These are phyloP conservation scores for Tillus elongatus DNA, from an alignment of 2,888 invertebrate genomes.

Conservation along the genomic window DNA sequence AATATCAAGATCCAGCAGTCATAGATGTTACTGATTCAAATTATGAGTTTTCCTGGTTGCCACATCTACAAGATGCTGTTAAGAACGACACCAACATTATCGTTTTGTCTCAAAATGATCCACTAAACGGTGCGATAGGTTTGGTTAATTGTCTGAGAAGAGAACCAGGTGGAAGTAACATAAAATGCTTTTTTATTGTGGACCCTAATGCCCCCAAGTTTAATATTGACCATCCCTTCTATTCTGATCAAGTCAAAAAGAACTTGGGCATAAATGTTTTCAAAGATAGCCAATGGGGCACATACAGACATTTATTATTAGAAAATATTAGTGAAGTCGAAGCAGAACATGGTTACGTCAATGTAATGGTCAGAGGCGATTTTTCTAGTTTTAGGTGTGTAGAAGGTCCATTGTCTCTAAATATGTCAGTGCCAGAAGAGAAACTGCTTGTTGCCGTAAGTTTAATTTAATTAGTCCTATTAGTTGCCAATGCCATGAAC, in stretches of 20 bases:
- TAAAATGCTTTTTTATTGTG: slow-evolving; percentile 49
- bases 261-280: slow-evolving; percentile 73
- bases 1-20: slow-evolving; percentile 42
- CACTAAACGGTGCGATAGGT: slow-evolving; percentile 63
- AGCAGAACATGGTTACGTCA: slow-evolving; percentile 63
- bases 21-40: slow-evolving; percentile 42
- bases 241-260: slow-evolving; percentile 54
- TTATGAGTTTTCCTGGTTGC: slow-evolving; percentile 46
- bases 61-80: slow-evolving; percentile 37
- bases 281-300: slow-evolving; percentile 49
- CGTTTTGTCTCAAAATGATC: slow-evolving; percentile 54
- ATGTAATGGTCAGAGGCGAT: slow-evolving; percentile 73
- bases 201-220: slow-evolving; percentile 55
- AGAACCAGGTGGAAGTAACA: slow-evolving; percentile 46
- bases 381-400: slow-evolving; percentile 76
- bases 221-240: slow-evolving; percentile 53
- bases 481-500: too few relatives aligned
- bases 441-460: slow-evolving; percentile 12
- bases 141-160: slow-evolving; percentile 58
- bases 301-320: slow-evolving; percentile 68
- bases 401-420: slow-evolving; percentile 54
- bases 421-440: slow-evolving; percentile 6
- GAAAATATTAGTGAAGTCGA: slow-evolving; percentile 42
- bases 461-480: too few relatives aligned
- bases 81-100: slow-evolving; percentile 49